Evolutionary conservation across 2,113 vertebrate genomes (phyloP).

Genomic region (Chloroceryle aenea): DNA sequence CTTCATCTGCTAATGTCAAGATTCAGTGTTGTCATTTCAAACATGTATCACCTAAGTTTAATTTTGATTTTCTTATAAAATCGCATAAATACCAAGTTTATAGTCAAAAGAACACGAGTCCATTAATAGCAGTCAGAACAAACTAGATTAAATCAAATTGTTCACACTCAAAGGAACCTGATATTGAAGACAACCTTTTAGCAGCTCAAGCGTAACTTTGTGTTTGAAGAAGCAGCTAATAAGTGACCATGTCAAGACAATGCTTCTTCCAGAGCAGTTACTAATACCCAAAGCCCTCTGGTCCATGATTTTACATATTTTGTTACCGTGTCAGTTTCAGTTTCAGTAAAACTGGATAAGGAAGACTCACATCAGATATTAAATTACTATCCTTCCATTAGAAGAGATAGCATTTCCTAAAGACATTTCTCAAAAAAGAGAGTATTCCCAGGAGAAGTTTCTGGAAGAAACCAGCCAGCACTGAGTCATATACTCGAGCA

Average conservation of each 20-base stretch:
- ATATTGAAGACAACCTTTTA: not conserved
- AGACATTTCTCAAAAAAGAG: not conserved
- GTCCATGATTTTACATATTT: not conserved
- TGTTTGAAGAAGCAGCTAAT: not conserved
- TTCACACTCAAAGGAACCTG: not conserved
- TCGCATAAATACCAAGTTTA: not conserved
- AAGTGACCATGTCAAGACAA: not conserved
- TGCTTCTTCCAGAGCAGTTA: not conserved
- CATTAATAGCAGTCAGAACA: not conserved
- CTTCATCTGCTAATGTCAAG: not conserved
- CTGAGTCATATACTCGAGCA: not conserved
- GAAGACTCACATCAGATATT: not conserved
- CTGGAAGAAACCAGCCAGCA: not conserved
- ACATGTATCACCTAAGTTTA: not conserved
- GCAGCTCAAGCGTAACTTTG: not conserved
- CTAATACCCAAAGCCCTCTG: not conserved
- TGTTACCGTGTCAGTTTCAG: not conserved
- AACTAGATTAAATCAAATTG: not conserved
- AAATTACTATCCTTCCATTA: not conserved
- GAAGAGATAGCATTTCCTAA: not conserved
- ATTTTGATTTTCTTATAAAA: not conserved
- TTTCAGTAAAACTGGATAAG: not conserved
- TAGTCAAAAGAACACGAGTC: not conserved
- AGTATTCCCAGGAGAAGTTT: not conserved
- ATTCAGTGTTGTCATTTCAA: not conserved